Base-by-base conservation (phyloP, 2,113 vertebrate genomes). In the Alexandromys fortis region DNA sequence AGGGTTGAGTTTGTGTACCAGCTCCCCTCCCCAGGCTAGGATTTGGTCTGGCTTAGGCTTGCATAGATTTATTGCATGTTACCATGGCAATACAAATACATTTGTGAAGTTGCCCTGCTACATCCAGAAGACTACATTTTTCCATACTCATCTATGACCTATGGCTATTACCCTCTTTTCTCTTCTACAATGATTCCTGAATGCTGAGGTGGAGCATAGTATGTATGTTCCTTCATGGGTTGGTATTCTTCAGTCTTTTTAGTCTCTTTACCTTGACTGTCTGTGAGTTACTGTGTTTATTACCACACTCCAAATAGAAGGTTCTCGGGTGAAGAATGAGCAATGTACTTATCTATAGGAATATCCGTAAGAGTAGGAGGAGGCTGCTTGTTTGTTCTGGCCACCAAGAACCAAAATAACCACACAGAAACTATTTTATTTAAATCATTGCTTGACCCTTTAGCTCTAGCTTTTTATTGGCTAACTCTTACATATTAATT, bases 131-230 rank as follows among this genome's bases (percentile, higher is more conserved):
- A 28, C 7, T 9, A 10, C 38, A 14, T 30, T 83, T 83, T 83
- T 26, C 24, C 30, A 9, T 83, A 83, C 3, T 63, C 24, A 16
- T 42, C 6, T 63, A 38, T 1, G 6, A 42, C 13, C 1, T 83
- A 42, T 45, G n/a, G 24, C 81, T 28, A 38, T 38, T 38, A 61
- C 3, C 16, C 7, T 83, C 9, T 79, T 79, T 61, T 24, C n/a
- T 42, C n/a, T 83, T 42, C 11, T 4, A 61, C 58, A 63, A 83
- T 30, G 22, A 17, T 28, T 13, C n/a, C 7, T 42, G 22, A 14
- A n/a, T 4, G 7, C 38, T 28, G n/a, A 63, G 13, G 3, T 63
- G 7, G 12, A 2, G 12, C 10, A 1, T 28, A 42, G 35, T 9
- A 28, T 12, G 14, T 83, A 63, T 42, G 7, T 42, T 42, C 7